Conservation (phyloP, 2,113 vertebrate species). For the Plectropomus leopardus region DNA sequence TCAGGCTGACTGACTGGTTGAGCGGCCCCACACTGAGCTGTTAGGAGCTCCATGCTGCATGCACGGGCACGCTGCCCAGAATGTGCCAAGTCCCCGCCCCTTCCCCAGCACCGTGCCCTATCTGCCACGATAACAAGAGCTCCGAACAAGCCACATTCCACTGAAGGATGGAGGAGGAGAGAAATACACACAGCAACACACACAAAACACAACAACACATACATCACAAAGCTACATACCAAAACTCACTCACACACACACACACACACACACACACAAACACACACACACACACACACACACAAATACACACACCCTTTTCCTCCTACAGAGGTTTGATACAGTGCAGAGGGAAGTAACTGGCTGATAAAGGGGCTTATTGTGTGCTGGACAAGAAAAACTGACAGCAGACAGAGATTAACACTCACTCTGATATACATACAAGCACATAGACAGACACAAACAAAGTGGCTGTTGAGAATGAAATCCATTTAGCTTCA, state of each 20-base stretch:
- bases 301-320: conserved; percentile 25
- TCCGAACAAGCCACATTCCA: conserved; percentile 73
- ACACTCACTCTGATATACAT: conserved; percentile 28
- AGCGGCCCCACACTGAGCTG: conserved; percentile 36
- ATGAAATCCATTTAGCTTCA: background rate
- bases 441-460: conserved; percentile 23
- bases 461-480: background rate
- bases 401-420: conserved; percentile 33
- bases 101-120: conserved; percentile 56
- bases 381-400: conserved; percentile 39
- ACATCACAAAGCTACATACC: conserved; percentile 23
- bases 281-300: conserved; percentile 29
- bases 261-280: conserved; percentile 8
- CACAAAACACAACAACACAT: conserved; percentile 18
- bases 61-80: conserved; percentile 73
- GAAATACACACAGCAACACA: conserved; percentile 32
- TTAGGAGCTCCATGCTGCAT: conserved; percentile 41
- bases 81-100: conserved; percentile 61
- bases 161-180: conserved; percentile 47
- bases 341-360: conserved; percentile 49
- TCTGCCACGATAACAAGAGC: conserved; percentile 77
- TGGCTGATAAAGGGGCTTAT: conserved; percentile 66
- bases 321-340: conserved; percentile 43
- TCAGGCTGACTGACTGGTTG: conserved; percentile 42
- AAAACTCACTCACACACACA: conserved; percentile 20